Percentiles rank a stretch among this genome's conserved stretches.
These are phyloP conservation scores for Pygmarrhopalites habei DNA, from an alignment of 1,140 invertebrate genomes.

Conservation along the genomic window DNA sequence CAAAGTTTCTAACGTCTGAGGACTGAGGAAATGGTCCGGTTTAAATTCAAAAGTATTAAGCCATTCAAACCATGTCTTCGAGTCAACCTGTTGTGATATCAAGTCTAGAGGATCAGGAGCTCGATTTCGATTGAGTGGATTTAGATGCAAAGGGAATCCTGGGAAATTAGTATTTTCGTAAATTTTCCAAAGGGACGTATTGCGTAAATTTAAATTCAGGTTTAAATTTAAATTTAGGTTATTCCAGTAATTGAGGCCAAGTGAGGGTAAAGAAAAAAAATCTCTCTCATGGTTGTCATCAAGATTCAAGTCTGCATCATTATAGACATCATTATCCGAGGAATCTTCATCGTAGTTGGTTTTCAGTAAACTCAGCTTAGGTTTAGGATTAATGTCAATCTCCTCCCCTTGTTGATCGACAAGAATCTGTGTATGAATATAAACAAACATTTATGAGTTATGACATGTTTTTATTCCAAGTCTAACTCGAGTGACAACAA, in stretches of 20 bases:
- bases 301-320: constrained; percentile 1
- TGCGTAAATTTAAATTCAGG: constrained; percentile 23
- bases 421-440: no score
- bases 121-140: background rate
- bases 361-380: no score
- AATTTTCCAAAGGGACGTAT: constrained; percentile 33
- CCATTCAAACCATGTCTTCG: constrained; percentile 7
- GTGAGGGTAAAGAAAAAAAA: constrained; percentile 25
- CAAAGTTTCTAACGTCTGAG: background rate
- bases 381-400: no score
- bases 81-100: constrained; percentile 26
- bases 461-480: no score
- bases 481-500: no score
- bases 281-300: constrained; percentile 19
- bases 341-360: no score
- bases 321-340: constrained; percentile 6
- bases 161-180: constrained; percentile 28
- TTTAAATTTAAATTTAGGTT: constrained; percentile 30
- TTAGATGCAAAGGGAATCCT: background rate
- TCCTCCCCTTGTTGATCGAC: no score
- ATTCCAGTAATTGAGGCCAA: constrained; percentile 32
- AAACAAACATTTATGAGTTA: no score
- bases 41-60: constrained; percentile 13
- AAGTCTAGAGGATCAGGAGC: no score
- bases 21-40: constrained; percentile 7